A percentile compares a stretch with the other conserved stretches of the same genome.
Conservation (phyloP, 2,888 invertebrate genomes). For the Lithosia quadra region DNA sequence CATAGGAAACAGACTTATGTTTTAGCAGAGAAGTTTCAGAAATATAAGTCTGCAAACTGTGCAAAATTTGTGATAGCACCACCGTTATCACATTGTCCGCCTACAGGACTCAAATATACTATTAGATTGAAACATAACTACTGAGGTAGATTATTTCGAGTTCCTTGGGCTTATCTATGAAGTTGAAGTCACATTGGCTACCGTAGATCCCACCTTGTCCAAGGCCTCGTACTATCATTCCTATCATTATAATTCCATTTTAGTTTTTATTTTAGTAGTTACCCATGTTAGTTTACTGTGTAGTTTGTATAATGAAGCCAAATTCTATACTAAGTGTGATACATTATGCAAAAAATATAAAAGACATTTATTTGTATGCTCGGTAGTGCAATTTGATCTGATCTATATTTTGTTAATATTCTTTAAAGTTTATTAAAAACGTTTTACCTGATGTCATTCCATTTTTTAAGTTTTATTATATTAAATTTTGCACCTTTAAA, state of each 20-base stretch:
- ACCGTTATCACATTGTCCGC: slow-evolving; percentile 64
- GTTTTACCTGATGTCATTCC: slow-evolving; percentile 74
- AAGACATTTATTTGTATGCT: slow-evolving; percentile 61
- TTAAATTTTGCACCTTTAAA: slow-evolving; percentile 47
- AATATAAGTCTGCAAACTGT: slow-evolving; percentile 76
- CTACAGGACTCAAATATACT: slow-evolving; percentile 78
- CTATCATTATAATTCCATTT: slow-evolving; percentile 71
- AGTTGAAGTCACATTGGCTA: slow-evolving; percentile 49
- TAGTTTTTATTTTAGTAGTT: slow-evolving; percentile 69
- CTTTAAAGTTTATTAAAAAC: slow-evolving; percentile 71
- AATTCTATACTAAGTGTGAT: slow-evolving; percentile 79
- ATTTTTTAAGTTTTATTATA: slow-evolving; percentile 56
- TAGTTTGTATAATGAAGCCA: slow-evolving; percentile 72
- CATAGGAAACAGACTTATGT: slow-evolving; percentile 76
- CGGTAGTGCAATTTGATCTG: slow-evolving; percentile 76
- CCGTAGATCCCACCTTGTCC: slow-evolving; percentile 64
- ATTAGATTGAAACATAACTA: slow-evolving; percentile 78
- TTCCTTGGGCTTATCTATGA: slow-evolving; percentile 47
- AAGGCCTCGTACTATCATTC: slow-evolving; percentile 71
- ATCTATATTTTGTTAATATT: slow-evolving; percentile 73
- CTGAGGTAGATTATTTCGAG: slow-evolving; percentile 58
- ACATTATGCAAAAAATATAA: slow-evolving; percentile 56
- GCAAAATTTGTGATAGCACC: slow-evolving; percentile 79
- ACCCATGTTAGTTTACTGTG: slow-evolving; percentile 71
- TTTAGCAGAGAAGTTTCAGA: slow-evolving; percentile 76